Base-by-base conservation (phyloP, 2,113 vertebrate genomes). In the Vombatus ursinus region DNA sequence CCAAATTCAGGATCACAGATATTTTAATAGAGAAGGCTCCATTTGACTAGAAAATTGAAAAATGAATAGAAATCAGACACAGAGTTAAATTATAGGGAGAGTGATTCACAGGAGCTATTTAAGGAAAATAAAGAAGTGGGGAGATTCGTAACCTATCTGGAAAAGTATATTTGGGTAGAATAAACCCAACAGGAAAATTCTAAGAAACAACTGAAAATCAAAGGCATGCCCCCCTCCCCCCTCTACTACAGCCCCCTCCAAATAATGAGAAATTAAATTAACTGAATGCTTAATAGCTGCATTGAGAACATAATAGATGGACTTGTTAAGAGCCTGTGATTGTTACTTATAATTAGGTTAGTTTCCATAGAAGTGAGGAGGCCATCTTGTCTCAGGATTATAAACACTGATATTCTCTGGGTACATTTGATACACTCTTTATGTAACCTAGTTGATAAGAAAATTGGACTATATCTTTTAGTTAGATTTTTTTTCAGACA, bases 341-440 rank as follows among this genome's bases (percentile, higher is more conserved):
- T 94, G 91, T 4, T 10, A 90, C 5, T 57, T 89, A 24, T 1
- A 52, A 8, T 92, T 31, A 92, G 22, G 0, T 92, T 95, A 53
- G 16, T 54, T 94, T 90, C 26, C 92, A 95, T 24, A 37, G 50
- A 95, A 94, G 25, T 0, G 31, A 53, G 31, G 23, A 37, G 3
- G 50, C 51, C 25, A 91, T 93, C 94, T 94, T 48, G 61, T 57
- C 54, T 96, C 53, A 52, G 95, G 53, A 77, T 97, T 0, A 61
- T 91, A 96, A 97, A 91, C 94, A 91, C 10, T 95, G 4, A 52
- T 90, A 44, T 95, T 50, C 94, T 89, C 90, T 94, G 50, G 68
- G 50, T 9, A 1, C 0, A 22, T 1, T 77, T 91, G 93, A 6
- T 6, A 22, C 53, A 95, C 84, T 90, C 0, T 1, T 95, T 95